Evolutionary conservation across 2,113 vertebrate genomes (phyloP), one percentile per base, ranked within the genome.

Genomic region (Eonycteris spelaea): DNA sequence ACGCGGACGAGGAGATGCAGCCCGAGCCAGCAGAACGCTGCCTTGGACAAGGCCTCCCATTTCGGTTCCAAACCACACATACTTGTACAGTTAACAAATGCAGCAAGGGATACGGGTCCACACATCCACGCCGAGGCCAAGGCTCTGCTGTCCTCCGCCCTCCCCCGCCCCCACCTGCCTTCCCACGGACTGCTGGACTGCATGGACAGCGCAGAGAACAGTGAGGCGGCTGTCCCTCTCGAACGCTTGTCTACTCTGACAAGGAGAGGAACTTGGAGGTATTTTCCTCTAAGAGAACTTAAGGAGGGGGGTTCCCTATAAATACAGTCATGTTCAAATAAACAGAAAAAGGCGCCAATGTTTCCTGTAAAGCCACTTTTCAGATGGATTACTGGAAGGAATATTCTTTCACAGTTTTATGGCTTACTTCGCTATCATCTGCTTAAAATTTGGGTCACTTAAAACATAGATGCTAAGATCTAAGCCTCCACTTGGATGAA

Each of bases 41-140:
- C 33, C 91, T 95, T 98, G 98, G 99, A 98, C 98, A 85, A 97
- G 75, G 33, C 68, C 33, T 2, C 83, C 89, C 11, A 5, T 94
- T 96, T 84, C 19, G 0, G 75, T 98, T 98, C 98, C 98, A 99
- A 99, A 98, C 98, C 98, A 97, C 98, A 97, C 98, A 98, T 98
- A 98, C 92, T 97, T 98, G 98, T 94, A 91, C 93, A 80, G 98
- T 98, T 97, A 98, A 97, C 98, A 97, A 97, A 98, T 75, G 87
- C 86, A 6, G 95, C 51, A 5, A 96, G 97, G 98, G 97, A 98
- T 12, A 96, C 1, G 43, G 91, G 97, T 94, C 98, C 96, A 96
- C 77, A 33, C 95, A 96, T 94, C 84, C 97, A 71, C 2, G 92
- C 35, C 28, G 94, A 70, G 96, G 96, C 98, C 97, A 98, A 97